Evolutionary conservation across 2,797 vertebrate genomes (phyloP), one percentile per base, ranked within the genome.

Genomic region (Morus bassanus): DNA sequence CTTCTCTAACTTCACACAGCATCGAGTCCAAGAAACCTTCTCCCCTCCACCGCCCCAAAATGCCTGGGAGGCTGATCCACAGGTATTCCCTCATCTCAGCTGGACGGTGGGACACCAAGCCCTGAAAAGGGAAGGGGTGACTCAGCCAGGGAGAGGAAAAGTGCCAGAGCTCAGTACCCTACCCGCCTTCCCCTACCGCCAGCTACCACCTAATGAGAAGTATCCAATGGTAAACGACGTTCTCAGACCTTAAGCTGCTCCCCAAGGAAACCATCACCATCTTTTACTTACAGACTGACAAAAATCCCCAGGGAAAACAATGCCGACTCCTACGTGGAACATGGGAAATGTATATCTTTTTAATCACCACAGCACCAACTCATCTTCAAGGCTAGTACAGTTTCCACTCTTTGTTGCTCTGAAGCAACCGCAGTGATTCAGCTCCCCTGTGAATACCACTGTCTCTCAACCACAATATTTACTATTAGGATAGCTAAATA

Each of bases 251-350:
- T 80, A 87, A 79, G 84, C 50, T 64, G 75, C 50, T 93, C 75
- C 88, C 94, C 78, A 80, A 81, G 88, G 92, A 93, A 91, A 77
- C 48, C 5, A 2, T 76, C 81, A 85, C 64, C 84, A 85, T 87
- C 72, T 93, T 96, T 93, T 89, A 95, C 87, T 95, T 95, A 95
- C 83, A 94, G 94, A 93, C 84, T 83, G 75, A 35, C 2, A 4
- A 76, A 92, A 95, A 57, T 75, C 94, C 78, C 84, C 12, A 18
- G 53, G 92, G 93, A 89, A 89, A 91, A 80, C 78, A 89, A 82
- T 43, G 84, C 60, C 2, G 3, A 83, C 70, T 96, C 75, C 81
- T 75, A 11, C 1, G 7, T 24, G 46, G 68, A 93, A 35, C 75
- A 72, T 12, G 61, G 84, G 84, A 89, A 95, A 85, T 18, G 24